A percentile compares a stretch with the other conserved stretches of the same genome.
phyloP scores from a whole-genome alignment of 2,888 invertebrate species.

The Suillia variegata region DNA sequence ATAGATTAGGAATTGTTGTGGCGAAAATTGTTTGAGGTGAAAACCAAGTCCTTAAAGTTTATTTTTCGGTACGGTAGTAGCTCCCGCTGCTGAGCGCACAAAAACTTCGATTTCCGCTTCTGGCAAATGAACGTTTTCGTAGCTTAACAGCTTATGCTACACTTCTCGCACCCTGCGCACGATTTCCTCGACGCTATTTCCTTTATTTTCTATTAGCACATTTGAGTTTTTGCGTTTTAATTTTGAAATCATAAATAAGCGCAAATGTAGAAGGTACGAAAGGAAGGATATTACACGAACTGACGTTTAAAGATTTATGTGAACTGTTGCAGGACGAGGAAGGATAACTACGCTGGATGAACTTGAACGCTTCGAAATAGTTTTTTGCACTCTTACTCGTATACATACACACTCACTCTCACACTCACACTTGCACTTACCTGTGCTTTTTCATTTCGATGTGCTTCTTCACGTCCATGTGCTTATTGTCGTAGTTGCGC shows the following conservation, averaged over 20 bases:
- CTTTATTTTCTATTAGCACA: background rate
- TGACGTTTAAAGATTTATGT: constrained; percentile 10
- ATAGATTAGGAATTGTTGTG: too few species aligned
- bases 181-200: background rate
- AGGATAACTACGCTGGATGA: too few species aligned
- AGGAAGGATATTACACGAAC: constrained; percentile 4
- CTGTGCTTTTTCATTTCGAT: constrained; percentile 58
- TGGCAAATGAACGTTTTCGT: too few species aligned
- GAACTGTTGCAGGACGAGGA: background rate
- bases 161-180: too few species aligned
- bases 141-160: too few species aligned
- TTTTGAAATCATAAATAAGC: constrained; percentile 13
- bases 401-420: background rate
- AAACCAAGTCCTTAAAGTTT: too few species aligned
- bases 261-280: too few species aligned
- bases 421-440: constrained; percentile 41
- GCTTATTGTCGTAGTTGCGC: constrained; percentile 58
- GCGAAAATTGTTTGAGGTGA: too few species aligned
- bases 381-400: background rate
- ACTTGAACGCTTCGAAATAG: background rate
- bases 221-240: background rate
- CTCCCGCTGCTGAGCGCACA: too few species aligned
- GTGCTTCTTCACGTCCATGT: constrained; percentile 52
- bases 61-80: too few species aligned
- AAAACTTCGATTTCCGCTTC: too few species aligned